These are phyloP conservation scores for Tiphia femorata DNA, from an alignment of 2,888 invertebrate genomes.

Conservation along the genomic window DNA sequence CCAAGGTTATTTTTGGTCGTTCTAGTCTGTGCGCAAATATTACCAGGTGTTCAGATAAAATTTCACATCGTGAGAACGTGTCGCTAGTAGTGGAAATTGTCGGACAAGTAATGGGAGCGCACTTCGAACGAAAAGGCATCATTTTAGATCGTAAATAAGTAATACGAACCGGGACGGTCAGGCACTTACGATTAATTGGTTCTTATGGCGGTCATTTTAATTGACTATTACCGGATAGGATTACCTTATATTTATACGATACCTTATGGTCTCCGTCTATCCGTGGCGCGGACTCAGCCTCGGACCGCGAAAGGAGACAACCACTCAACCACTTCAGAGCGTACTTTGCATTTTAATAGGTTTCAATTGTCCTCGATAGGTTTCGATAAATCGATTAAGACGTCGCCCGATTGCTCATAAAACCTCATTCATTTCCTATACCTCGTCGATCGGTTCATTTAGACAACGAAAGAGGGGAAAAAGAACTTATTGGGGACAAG, in stretches of 20 bases:
- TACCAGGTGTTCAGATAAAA: conserved; percentile 25
- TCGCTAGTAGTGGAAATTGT: conserved; percentile 21
- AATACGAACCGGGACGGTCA: conserved; percentile 44
- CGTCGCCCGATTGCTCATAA: too few species aligned
- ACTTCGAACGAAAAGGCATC: conserved; percentile 38
- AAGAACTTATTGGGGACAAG: too few species aligned
- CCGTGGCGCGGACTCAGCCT: conserved; percentile 30
- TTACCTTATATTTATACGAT: conserved; percentile 50
- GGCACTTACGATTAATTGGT: conserved; percentile 52
- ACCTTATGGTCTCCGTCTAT: conserved; percentile 39
- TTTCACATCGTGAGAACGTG: conserved; percentile 23
- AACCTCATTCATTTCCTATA: too few species aligned
- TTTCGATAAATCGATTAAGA: too few species aligned
- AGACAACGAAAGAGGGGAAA: too few species aligned
- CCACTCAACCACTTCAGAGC: conserved; percentile 14
- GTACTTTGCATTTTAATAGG: conserved; percentile 10
- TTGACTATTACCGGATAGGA: conserved; percentile 56
- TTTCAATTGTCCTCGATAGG: too few species aligned
- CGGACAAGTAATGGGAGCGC: conserved; percentile 27
- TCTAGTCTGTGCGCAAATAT: neutral
- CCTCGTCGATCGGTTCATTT: too few species aligned
- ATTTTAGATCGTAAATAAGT: conserved; percentile 58
- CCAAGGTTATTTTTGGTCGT: too few species aligned
- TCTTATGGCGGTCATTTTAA: conserved; percentile 52
- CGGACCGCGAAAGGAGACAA: conserved; percentile 13